Evolutionary conservation across 2,797 vertebrate genomes (phyloP), one percentile per base, ranked within the genome.

Genomic region (Epinephelus awoara): DNA sequence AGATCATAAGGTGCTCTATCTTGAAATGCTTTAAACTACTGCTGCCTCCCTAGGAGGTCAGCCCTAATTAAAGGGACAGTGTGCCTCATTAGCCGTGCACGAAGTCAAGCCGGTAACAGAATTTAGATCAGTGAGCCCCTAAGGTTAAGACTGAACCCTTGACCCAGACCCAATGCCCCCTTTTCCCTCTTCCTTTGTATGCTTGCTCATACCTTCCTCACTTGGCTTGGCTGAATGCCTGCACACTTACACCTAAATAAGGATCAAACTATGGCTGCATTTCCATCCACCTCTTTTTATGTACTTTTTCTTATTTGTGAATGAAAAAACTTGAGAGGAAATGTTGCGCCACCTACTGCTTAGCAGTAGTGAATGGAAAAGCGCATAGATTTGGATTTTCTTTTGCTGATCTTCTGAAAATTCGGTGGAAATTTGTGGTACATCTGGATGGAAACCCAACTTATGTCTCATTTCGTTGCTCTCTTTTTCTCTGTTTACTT

Each of bases 91-190:
- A 91, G 87, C 88, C 83, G 76, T 91, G 90, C 88, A 51, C 70
- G 51, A 69, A 84, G 84, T 90, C 75, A 70, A 88, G 77, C 87
- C 85, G 79, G 91, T 90, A 93, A 93, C 87, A 89, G 69, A 86
- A 83, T 93, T 90, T 75, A 80, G 82, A 66, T 82, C 72, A 70
- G 70, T 83, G 75, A 79, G 79, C 89, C 91, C 84, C 89, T 49
- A 73, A 87, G 88, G 92, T 91, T 79, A 83, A 49, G 68, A 15
- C 75, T 94, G 91, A 95, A 94, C 94, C 88, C 73, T 82, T 94
- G 93, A 95, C 93, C 90, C 78, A 83, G 56, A 85, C 84, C 83
- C 68, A 76, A 40, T 86, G 86, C 21, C 59, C 86, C 82, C 44
- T 61, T 83, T 85, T 83, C 63, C 19, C 18, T 67, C 70, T 69